Evolutionary conservation across 2,888 invertebrate species (phyloP).

Genomic region (Nomada goodeniana): DNA sequence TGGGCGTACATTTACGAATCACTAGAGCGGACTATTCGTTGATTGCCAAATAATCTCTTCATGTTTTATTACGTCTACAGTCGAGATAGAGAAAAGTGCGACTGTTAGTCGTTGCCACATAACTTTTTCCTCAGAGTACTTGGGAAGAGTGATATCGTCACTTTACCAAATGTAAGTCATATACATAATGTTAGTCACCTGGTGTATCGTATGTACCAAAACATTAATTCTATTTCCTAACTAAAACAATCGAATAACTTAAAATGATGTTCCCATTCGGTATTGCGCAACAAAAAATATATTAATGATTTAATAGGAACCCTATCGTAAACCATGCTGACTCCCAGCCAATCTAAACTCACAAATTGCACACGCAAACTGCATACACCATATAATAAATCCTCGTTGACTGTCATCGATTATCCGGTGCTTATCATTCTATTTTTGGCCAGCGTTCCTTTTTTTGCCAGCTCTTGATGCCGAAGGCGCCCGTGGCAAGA

Average conservation of each 20-base stretch:
- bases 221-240: too few relatives aligned
- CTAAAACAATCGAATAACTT: too few relatives aligned
- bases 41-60: constrained; percentile 28
- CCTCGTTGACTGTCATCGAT: neutral
- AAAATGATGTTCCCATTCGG: too few relatives aligned
- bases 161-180: neutral
- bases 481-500: constrained; percentile 19
- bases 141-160: constrained; percentile 15
- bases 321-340: too few relatives aligned
- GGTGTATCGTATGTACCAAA: too few relatives aligned
- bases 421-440: neutral
- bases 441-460: neutral
- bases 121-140: constrained; percentile 2
- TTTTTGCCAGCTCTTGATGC: neutral
- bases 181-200: too few relatives aligned
- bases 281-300: too few relatives aligned
- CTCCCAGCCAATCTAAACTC: too few relatives aligned
- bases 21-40: constrained; percentile 17
- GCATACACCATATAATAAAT: too few relatives aligned
- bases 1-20: constrained; percentile 14
- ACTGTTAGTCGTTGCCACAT: constrained; percentile 6
- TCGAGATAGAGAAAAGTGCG: neutral
- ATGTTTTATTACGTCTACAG: constrained; percentile 15
- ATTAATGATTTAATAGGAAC: too few relatives aligned
- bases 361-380: too few relatives aligned